Percentiles rank a stretch among this genome's conserved stretches.
Evolutionary conservation across 2,888 invertebrate genomes (phyloP).

Genomic region (Tetranychus piercei): DNA sequence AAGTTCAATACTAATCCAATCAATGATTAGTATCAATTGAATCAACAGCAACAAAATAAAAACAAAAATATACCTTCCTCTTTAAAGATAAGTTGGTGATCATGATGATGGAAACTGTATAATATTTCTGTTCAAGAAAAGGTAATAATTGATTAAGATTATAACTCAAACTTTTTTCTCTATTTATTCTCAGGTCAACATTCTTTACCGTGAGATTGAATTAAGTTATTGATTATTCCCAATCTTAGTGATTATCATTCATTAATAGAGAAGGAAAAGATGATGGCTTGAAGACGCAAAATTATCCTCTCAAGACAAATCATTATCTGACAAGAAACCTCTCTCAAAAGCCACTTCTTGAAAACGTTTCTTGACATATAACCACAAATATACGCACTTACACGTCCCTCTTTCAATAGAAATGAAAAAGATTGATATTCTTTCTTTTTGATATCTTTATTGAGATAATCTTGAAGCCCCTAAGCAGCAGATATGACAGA

Average conservation of each 20-base stretch:
- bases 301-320: not conserved
- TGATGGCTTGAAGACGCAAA: not conserved
- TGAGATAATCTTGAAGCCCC: not conserved
- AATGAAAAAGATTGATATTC: not conserved
- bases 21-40: too few species aligned
- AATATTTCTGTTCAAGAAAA: not conserved
- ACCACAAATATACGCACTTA: not conserved
- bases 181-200: not conserved
- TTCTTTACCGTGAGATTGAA: not conserved
- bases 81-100: too few species aligned
- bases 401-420: not conserved
- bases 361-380: not conserved
- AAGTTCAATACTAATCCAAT: too few species aligned
- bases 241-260: not conserved
- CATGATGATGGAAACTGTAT: not conserved
- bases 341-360: not conserved
- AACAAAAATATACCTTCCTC: too few species aligned
- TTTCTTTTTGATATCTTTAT: not conserved
- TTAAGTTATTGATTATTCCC: not conserved
- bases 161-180: not conserved
- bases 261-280: not conserved
- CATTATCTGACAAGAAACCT: not conserved
- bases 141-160: constrained; percentile 14
- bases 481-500: not conserved
- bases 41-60: too few species aligned